Conservation (phyloP, 2,113 vertebrate species). For the Vombatus ursinus region DNA sequence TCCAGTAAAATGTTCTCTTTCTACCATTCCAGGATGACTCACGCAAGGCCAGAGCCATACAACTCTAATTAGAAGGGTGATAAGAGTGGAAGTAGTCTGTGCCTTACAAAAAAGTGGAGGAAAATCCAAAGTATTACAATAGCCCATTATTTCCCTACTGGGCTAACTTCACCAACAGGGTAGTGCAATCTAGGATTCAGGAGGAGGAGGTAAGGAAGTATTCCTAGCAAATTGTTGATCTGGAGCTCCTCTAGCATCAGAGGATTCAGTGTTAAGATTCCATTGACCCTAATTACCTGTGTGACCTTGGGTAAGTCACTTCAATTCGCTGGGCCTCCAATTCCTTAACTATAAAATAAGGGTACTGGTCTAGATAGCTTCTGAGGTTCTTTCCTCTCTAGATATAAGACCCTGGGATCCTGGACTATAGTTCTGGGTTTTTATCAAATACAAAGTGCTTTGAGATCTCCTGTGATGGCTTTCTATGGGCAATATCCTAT, state of each 20-base stretch:
- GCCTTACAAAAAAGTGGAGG: neutral
- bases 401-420: neutral
- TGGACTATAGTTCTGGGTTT: neutral
- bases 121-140: neutral
- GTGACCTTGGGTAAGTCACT: neutral
- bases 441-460: neutral
- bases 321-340: neutral
- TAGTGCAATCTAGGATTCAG: neutral
- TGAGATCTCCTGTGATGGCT: neutral
- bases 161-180: neutral
- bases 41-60: neutral
- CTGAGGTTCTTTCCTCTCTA: neutral
- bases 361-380: neutral
- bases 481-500: fast-evolving
- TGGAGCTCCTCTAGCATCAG: neutral
- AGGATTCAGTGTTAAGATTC: neutral
- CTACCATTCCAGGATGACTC: neutral
- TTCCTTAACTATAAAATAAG: neutral
- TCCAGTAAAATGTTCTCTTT: neutral
- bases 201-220: neutral
- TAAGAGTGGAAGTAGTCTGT: neutral
- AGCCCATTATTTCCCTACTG: neutral
- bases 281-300: neutral
- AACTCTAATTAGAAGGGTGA: neutral
- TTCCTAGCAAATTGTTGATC: neutral